Conservation (phyloP, 2,797 vertebrate species). For the Rhinatrema bivittatum region DNA sequence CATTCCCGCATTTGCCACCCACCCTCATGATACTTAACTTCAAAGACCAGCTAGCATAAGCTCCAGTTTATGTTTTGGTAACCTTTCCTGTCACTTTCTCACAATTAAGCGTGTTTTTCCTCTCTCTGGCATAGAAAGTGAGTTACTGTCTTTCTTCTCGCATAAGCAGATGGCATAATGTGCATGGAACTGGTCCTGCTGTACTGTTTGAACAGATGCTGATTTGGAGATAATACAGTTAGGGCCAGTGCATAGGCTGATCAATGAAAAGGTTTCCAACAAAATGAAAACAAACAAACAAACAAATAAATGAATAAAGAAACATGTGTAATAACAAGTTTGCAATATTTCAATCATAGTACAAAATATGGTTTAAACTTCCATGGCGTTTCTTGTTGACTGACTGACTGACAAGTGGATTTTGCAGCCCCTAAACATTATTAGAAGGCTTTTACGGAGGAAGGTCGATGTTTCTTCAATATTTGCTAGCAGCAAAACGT, state of each 20-base stretch:
- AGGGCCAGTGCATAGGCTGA: conserved; percentile 1
- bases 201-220: conserved; percentile 24
- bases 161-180: conserved; percentile 20
- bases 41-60: no score
- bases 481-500: no score
- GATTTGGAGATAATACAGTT: conserved; percentile 21
- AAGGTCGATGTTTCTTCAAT: no score
- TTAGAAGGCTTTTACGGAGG: no score
- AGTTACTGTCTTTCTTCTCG: conserved; percentile 15
- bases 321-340: no score
- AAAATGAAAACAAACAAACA: conserved; percentile 1
- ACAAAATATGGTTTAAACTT: no score
- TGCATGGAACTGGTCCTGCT: conserved; percentile 9
- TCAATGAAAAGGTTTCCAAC: conserved; percentile 12
- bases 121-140: conserved; percentile 10
- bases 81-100: no score
- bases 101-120: not conserved
- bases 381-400: not conserved
- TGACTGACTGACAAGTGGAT: conserved; percentile 5
- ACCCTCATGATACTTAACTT: no score
- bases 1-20: no score
- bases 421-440: no score
- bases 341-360: not conserved
- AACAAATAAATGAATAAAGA: no score
- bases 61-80: no score